Evolutionary conservation across 1,140 invertebrate genomes (phyloP), one percentile per base, ranked within the genome.

Genomic region (Semibalanus balanoides): DNA sequence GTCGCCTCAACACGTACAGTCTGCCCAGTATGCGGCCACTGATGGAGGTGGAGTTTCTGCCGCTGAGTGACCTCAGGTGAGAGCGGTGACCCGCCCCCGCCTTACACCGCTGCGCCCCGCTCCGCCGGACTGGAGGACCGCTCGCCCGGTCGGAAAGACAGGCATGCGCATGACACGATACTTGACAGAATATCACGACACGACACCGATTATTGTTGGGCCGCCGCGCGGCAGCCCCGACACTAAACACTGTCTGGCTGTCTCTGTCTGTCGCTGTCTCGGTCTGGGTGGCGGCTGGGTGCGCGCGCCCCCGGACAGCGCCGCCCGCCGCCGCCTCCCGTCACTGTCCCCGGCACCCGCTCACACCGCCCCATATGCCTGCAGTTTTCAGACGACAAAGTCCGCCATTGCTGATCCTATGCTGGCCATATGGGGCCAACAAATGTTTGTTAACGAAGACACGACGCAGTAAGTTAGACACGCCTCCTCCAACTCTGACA

Each of bases 391-490:
- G 91, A 93, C 92, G 81, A 90, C 91, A 89, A 94, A 93, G 90
- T 91, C 92, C 87, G 93, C 93, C 88, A 93, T 94, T 89, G 92
- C 94, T 90, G 93, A 95, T 89, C 93, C 93, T 87, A 95, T 95
- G 92, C 92, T 95, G 86, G 93, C 91, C 87, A 95, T 95, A 89
- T 95, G 93, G 93, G 93, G 93, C 86, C 93, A 95, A 88, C 93
- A 95, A 90, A 91, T 95, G 87, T 93, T 94, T 89, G 92, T 95
- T 86, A 93, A 93, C 90, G 93, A 94, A 89, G 93, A 95, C 88
- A 93, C 92, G 82, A 64, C 51, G 51, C 51, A 64, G 51, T 64
- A 64, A 64, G 51, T 64, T 64, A 64, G 14, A 19, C 51, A 19
- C 1, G 51, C 51, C 22, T 40, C n/a, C n/a, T n/a, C n/a, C n/a